These are phyloP conservation scores for Bombus haemorrhoidalis DNA, from an alignment of 1,140 invertebrate species.

Conservation along the genomic window DNA sequence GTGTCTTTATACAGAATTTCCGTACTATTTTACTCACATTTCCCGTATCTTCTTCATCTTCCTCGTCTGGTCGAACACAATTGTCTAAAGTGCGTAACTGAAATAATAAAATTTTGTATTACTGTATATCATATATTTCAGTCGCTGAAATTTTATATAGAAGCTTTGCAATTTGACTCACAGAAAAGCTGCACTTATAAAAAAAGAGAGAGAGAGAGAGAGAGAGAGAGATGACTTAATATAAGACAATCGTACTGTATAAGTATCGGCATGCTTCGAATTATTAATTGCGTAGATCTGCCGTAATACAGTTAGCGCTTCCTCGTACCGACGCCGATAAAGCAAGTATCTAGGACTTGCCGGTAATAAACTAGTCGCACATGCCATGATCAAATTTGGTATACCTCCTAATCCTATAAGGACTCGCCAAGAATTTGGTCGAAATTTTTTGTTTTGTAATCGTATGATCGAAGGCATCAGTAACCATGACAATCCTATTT, in stretches of 20 bases:
- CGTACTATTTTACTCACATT: constrained; percentile 30
- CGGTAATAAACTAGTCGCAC: constrained; percentile 63
- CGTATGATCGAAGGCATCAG: constrained; percentile 66
- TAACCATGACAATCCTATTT: constrained; percentile 66
- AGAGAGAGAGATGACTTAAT: too few relatives aligned
- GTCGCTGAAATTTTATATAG: too few relatives aligned
- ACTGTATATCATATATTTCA: neutral
- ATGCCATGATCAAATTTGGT: constrained; percentile 69
- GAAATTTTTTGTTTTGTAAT: constrained; percentile 63
- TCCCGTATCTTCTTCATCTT: neutral
- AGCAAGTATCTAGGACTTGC: constrained; percentile 67
- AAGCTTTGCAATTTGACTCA: neutral
- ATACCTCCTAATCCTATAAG: constrained; percentile 59
- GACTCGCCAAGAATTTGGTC: constrained; percentile 72
- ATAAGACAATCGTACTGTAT: constrained; percentile 54
- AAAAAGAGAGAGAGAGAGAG: too few relatives aligned
- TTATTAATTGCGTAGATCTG: constrained; percentile 74
- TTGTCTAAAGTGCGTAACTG: constrained; percentile 54
- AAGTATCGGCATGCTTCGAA: constrained; percentile 69
- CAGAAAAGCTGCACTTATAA: neutral
- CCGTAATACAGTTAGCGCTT: constrained; percentile 63
- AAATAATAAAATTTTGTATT: constrained; percentile 1
- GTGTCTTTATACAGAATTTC: constrained; percentile 54
- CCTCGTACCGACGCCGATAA: constrained; percentile 58
- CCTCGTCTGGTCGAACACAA: constrained; percentile 52